phyloP scores from a whole-genome alignment of 2,113 vertebrate species.

The Rousettus leschenaultii region DNA sequence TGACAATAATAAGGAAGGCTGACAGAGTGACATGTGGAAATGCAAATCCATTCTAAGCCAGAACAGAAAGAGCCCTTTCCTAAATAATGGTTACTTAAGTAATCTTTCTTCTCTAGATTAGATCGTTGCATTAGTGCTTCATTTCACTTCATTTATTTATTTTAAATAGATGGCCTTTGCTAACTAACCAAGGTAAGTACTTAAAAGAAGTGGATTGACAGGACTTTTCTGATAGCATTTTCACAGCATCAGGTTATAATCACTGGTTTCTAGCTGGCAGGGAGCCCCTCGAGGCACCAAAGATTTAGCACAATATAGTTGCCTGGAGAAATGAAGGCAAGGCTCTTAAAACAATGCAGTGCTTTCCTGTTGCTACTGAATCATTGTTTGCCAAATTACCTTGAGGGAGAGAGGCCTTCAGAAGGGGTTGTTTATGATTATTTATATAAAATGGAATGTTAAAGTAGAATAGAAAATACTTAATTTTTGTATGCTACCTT shows the following conservation, averaged over 20 bases:
- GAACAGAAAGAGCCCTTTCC: not conserved
- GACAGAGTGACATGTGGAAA: conserved; percentile 66
- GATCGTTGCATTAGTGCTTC: conserved; percentile 26
- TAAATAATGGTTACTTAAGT: conserved; percentile 25
- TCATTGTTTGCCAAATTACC: conserved; percentile 35
- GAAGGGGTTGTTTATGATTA: not conserved
- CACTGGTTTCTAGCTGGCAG: not conserved
- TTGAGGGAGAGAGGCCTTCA: conserved; percentile 38
- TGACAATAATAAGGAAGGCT: conserved; percentile 64
- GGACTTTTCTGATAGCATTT: conserved; percentile 36
- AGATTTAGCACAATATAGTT: not conserved
- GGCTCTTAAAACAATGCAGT: not conserved
- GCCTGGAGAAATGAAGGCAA: conserved; percentile 14
- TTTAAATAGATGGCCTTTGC: conserved; percentile 46
- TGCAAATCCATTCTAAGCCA: conserved; percentile 39
- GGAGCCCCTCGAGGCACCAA: not conserved
- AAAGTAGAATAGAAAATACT: conserved; percentile 5
- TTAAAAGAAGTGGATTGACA: conserved; percentile 24
- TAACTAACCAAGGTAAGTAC: conserved; percentile 34
- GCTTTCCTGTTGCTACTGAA: conserved; percentile 31
- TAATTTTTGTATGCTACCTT: not conserved
- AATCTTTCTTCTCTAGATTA: conserved; percentile 52
- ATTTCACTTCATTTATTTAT: conserved; percentile 45
- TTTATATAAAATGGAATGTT: conserved; percentile 30
- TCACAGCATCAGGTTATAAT: conserved; percentile 23